Conservation (phyloP, 2,113 vertebrate species). For the Ahaetulla prasina region DNA sequence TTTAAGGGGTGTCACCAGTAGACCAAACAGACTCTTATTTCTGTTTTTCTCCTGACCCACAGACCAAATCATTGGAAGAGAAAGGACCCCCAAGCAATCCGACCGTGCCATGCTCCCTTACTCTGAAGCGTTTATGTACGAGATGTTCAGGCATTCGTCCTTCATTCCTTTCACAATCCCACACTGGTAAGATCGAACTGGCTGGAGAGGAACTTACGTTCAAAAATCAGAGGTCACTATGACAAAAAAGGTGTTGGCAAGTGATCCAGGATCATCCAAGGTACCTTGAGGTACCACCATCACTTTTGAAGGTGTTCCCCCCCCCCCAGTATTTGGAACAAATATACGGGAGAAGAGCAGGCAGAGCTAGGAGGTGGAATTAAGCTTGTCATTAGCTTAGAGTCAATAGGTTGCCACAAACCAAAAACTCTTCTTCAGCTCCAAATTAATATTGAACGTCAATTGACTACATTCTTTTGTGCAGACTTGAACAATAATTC, state of each 20-base stretch:
- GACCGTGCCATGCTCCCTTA: conserved; percentile 75
- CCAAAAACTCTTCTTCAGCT: not conserved
- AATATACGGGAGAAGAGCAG: not conserved
- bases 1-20: not conserved
- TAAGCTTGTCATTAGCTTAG: too few relatives aligned
- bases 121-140: conserved; percentile 87
- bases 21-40: accelerated
- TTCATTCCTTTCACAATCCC: conserved; percentile 91
- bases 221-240: not conserved
- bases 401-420: not conserved
- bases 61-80: conserved; percentile 77
- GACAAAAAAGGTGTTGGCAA: not conserved
- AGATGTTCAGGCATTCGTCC: conserved; percentile 85
- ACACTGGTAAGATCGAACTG: conserved; percentile 75
- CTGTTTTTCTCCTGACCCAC: not conserved
- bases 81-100: conserved; percentile 69
- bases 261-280: not conserved
- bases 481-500: not conserved
- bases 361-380: too few relatives aligned
- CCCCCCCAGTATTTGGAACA: not conserved
- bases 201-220: accelerated
- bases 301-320: not conserved
- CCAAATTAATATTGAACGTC: not conserved
- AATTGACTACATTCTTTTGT: not conserved
- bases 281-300: not conserved